Percentiles rank a stretch among this genome's conserved stretches.
These are phyloP conservation scores for Alsophila aescularia DNA, from an alignment of 2,888 invertebrate genomes.

Conservation along the genomic window DNA sequence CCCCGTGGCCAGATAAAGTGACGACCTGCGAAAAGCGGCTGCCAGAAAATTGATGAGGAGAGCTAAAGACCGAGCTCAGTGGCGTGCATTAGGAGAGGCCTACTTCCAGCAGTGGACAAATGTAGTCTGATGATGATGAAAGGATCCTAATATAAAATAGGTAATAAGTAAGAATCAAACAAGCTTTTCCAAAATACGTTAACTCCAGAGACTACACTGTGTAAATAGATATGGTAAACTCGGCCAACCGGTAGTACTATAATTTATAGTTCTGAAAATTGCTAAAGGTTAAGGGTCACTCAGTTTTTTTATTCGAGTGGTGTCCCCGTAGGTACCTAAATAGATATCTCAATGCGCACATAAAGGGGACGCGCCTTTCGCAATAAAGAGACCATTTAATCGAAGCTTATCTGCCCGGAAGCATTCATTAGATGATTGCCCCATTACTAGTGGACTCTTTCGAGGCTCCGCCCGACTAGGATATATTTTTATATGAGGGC, in stretches of 20 bases:
- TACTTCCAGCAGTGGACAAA: too few species aligned
- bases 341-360: conserved; percentile 78
- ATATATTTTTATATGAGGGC: conserved; percentile 50
- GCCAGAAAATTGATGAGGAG: too few species aligned
- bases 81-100: too few species aligned
- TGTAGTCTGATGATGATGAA: too few species aligned
- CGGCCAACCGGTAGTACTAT: background rate
- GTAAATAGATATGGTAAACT: too few species aligned
- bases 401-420: conserved; percentile 83
- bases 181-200: too few species aligned
- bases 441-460: conserved; percentile 78
- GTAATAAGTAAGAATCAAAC: too few species aligned
- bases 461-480: conserved; percentile 56
- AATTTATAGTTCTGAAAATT: conserved; percentile 9
- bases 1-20: too few species aligned
- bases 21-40: too few species aligned
- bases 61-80: too few species aligned
- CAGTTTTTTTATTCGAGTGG: conserved; percentile 44
- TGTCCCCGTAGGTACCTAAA: conserved; percentile 59
- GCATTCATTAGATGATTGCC: conserved; percentile 85
- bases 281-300: conserved; percentile 16
- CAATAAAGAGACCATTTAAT: conserved; percentile 84
- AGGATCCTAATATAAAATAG: too few species aligned
- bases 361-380: conserved; percentile 80
- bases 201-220: too few species aligned